Conservation (phyloP, 2,113 vertebrate species). For the Vulpes lagopus region DNA sequence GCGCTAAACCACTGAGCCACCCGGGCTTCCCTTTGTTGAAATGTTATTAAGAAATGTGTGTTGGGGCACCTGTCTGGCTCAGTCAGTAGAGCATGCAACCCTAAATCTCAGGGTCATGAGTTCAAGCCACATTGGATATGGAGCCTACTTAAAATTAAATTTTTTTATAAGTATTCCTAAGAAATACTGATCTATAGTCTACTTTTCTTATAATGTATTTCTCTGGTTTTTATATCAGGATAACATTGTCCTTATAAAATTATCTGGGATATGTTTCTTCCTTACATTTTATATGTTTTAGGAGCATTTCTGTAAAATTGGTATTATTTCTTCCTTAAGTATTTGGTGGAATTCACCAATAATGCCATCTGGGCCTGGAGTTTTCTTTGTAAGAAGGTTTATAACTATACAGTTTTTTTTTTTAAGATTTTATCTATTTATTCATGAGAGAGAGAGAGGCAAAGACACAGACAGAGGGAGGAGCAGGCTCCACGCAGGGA, state of each 20-base stretch:
- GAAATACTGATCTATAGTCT: neutral
- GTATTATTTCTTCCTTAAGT: neutral
- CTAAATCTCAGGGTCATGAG: neutral
- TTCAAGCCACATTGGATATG: neutral
- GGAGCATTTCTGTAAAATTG: neutral
- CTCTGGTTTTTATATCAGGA: neutral
- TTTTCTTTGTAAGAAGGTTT: conserved; percentile 23
- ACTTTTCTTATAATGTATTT: neutral
- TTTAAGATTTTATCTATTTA: too few species aligned
- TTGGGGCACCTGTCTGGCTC: neutral
- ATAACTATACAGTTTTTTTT: neutral
- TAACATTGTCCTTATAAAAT: neutral
- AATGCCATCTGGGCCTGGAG: neutral
- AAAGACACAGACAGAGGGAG: too few species aligned
- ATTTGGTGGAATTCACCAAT: neutral
- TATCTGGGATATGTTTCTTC: neutral
- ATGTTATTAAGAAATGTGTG: neutral
- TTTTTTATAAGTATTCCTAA: neutral
- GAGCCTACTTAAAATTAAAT: neutral
- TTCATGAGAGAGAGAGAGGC: too few species aligned
- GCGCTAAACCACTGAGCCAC: too few species aligned
- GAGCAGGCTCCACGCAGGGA: too few species aligned
- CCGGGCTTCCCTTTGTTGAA: neutral
- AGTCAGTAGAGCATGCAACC: neutral
- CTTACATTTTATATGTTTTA: neutral